phyloP scores from a whole-genome alignment of 2,113 vertebrate genomes.

The Mobula birostris region DNA sequence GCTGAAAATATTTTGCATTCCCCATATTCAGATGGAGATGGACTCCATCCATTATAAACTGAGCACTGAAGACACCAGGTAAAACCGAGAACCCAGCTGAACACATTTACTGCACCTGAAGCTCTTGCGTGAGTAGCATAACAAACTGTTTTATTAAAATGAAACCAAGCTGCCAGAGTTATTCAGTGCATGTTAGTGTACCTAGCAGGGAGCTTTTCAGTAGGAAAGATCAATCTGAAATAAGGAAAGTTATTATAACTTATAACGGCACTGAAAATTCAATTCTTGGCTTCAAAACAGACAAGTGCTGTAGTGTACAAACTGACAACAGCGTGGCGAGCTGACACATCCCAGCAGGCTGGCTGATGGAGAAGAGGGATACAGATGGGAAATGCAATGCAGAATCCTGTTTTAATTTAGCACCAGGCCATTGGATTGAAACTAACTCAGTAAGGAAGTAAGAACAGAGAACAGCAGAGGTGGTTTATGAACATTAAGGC shows the following conservation, averaged over 20 bases:
- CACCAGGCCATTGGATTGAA: neutral
- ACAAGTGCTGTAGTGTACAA: slow-evolving; percentile 19
- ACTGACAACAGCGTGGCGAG: slow-evolving; percentile 28
- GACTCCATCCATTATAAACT: neutral
- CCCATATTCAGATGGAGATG: neutral
- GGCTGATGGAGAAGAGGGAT: slow-evolving; percentile 2
- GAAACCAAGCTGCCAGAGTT: slow-evolving; percentile 23
- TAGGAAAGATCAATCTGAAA: slow-evolving; percentile 12
- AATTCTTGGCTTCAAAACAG: slow-evolving; percentile 19
- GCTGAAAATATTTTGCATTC: neutral
- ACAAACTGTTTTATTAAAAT: slow-evolving; percentile 11
- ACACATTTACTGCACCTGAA: slow-evolving; percentile 13
- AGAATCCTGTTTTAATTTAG: slow-evolving; percentile 14
- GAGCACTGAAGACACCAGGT: neutral
- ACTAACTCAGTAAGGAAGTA: slow-evolving; percentile 6
- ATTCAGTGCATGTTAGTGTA: slow-evolving; percentile 12
- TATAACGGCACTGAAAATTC: neutral
- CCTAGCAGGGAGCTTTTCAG: slow-evolving; percentile 20
- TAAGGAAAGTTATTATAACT: slow-evolving; percentile 29
- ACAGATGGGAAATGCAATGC: slow-evolving; percentile 20
- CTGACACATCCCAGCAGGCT: slow-evolving; percentile 28
- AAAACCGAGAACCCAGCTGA: neutral
- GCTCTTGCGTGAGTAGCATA: slow-evolving; percentile 2
- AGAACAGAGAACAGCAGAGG: neutral
- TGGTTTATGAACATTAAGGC: neutral